Evolutionary conservation across 2,797 vertebrate species (phyloP), one percentile per base, ranked within the genome.

Genomic region (Triplophysa bombifrons): DNA sequence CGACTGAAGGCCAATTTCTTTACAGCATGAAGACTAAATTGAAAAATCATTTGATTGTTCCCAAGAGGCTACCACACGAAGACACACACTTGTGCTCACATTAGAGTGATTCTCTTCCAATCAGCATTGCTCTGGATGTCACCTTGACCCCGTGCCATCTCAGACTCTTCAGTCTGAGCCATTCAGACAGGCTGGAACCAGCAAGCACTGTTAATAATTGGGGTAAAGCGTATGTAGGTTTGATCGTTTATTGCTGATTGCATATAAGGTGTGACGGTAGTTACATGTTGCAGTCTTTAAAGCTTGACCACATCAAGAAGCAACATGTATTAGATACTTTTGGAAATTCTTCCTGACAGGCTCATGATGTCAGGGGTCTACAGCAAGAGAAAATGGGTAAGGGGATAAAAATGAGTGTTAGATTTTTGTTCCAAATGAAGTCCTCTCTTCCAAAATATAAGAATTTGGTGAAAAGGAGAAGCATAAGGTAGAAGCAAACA

Each of bases 331-430:
- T 4, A 14, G 55, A 27, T 64, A 73, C 27, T 30, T 2, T 4
- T 2, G 27, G 27, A 30, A 30, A 30, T 30, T 30, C 27, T 30
- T 30, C 63, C 50, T 46, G 41, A 69, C 34, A 4, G 34, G 41
- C 7, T 13, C 63, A n/a, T 12, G 50, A 67, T 22, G n/a, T 34
- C 72, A 74, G 27, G 8, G 34, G 60, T 25, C 2, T 50, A 67
- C 63, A 69, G 82, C 48, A 83, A 8, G 66, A 78, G 74, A 60
- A 81, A 71, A 34, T 63, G 55, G 53, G 19, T 20, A 10, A 9
- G 3, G 22, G 53, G n/a, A 22, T 20, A 56, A 56, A n/a, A 56
- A 56, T 56, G 9, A 20, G 53, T 22, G 13, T 61, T 22, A 65
- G 66, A 79, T 76, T 79, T 55, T 68, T 78, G 78, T 46, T 4